Base-by-base conservation (phyloP, 1,140 invertebrate species). In the Aphelenchoides besseyi region DNA sequence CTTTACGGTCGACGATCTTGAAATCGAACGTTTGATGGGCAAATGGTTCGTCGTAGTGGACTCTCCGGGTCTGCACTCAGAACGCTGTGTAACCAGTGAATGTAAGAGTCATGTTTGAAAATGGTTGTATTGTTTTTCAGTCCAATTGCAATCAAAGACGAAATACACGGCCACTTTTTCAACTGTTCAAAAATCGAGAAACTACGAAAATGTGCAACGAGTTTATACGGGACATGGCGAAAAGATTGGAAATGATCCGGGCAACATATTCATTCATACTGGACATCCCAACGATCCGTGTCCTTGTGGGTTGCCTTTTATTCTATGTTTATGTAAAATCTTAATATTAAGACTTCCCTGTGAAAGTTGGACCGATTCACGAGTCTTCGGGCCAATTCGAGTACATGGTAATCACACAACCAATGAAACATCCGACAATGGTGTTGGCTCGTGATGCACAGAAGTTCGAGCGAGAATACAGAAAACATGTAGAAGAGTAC, bases 381-480 rank as follows among this genome's bases (percentile, higher is more conserved):
- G 67, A 68, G 33, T 12, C 32, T 2, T 8, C 30, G 5, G 79
- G 79, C 26, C 52, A 78, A 48, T 83, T 75, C 67, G 76, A 77
- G 8, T 81, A 81, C 68, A 33, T 83, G 37, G 70, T 81, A 28
- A 52, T 81, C 30, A 76, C 80, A 0, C 80, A 82, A 54, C 69
- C 81, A 5, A 41, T 81, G 2, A 81, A 81, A 64, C 73, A 78
- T 52, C 79, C 81, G 2, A 81, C 79, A 23, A 76, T 82, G 55
- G 81, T 81, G 1, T 28, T 81, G 48, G 79, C 80, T 26, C 54
- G 79, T 18, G 76, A 81, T 68, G 61, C 73, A 1, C 32, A 59
- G 9, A 36, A 68, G 32, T 81, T 81, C 54, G 68, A 82, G 41
- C n/a, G 9, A 64, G 69, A 71, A 52, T 79, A 77, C 53, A 23